Base-by-base conservation (phyloP, 2,797 vertebrate genomes). In the Danionella dracula region DNA sequence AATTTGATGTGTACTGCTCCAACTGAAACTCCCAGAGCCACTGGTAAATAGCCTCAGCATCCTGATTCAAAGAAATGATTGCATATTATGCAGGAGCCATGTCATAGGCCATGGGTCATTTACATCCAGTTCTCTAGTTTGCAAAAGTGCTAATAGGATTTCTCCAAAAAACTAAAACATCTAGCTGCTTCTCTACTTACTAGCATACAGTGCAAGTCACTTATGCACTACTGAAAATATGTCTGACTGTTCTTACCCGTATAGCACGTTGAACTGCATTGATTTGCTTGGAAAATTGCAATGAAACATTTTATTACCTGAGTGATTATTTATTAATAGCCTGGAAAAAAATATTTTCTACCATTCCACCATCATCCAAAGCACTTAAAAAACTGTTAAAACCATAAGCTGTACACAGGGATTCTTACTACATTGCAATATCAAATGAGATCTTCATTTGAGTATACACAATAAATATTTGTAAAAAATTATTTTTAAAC, bases 1-100 rank as follows among this genome's bases (percentile, higher is more conserved):
- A 99, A 89, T 94, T 96, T 35, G 79, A 76, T 0, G 89, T 92
- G 77, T 99, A 99, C 0, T 92, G 90, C 77, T 98, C 92, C 79
- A 99, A 78, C 85, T 98, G 96, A 88, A 98, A 98, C 50, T 95
- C 93, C 0, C 90, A 88, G 31, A 99, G 86, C 96, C 96, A 99
- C 81, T 94, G 93, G 56, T 88, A 93, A 77, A 99, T 97, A 70
- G 95, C 95, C 74, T 96, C 93, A 0, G 92, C 91, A 0, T 99
- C 96, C 96, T 99, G 23, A 20, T 0, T 35, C 8, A 51, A 9
- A 57, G 27, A 73, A 10, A 70, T 6, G 2, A 46, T 35, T 16
- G 50, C 23, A 11, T 29, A 15, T 44, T 54, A 34, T 13, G 3
- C 40, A 46, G 21, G 27, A 17, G 42, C 15, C 15, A 20, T 17